These are phyloP conservation scores for Dicrurus megarhynchus DNA, from an alignment of 2,113 vertebrate genomes.

Conservation along the genomic window DNA sequence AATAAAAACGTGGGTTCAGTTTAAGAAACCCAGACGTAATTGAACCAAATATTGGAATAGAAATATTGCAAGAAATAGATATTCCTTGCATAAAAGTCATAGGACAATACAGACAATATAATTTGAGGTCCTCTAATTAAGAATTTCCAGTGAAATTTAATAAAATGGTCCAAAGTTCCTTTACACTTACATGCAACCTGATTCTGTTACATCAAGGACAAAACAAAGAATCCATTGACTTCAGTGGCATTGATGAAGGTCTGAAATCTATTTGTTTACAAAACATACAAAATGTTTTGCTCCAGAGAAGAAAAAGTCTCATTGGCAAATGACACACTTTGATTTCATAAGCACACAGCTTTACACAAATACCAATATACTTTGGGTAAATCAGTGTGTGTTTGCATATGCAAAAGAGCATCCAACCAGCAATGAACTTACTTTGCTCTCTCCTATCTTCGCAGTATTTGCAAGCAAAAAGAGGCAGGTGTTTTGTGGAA, in stretches of 20 bases:
- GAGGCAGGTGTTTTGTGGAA: not conserved
- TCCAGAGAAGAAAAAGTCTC: not conserved
- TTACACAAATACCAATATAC: conserved; percentile 18
- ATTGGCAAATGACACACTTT: not conserved
- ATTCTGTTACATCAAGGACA: not conserved
- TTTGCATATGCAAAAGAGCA: conserved; percentile 20
- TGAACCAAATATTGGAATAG: not conserved
- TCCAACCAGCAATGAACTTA: not conserved
- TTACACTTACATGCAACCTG: not conserved
- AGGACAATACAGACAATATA: not conserved
- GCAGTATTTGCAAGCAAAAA: not conserved
- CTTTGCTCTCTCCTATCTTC: not conserved
- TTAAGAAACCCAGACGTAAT: not conserved
- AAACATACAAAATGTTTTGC: not conserved
- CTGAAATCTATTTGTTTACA: not conserved
- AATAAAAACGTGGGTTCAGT: not conserved
- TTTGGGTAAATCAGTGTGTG: not conserved
- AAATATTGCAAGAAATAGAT: not conserved
- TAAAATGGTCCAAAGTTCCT: not conserved
- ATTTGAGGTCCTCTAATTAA: not conserved
- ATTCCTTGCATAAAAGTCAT: not conserved
- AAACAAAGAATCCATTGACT: not conserved
- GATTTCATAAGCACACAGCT: not conserved
- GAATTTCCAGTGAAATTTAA: not conserved
- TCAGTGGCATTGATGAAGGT: not conserved